Conservation (phyloP, 2,113 vertebrate species). For the Sylvietta virens region DNA sequence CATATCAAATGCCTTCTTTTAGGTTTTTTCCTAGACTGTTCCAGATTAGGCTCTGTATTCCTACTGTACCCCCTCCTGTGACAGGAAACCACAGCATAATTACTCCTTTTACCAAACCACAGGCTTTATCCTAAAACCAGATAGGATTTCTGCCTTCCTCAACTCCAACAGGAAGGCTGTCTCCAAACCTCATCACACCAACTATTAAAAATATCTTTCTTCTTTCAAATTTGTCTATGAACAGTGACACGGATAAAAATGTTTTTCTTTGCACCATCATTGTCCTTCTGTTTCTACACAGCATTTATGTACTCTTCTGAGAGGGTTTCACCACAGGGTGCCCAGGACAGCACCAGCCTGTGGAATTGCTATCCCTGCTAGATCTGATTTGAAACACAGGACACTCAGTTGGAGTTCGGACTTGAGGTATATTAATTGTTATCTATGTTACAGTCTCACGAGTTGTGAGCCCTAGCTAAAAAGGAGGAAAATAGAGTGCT, state of each 20-base stretch:
- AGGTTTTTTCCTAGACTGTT: background rate
- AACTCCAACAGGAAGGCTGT: background rate
- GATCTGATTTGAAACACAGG: too few species aligned
- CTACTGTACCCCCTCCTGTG: background rate
- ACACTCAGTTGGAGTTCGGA: too few species aligned
- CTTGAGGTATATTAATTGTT: too few species aligned
- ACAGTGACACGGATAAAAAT: background rate
- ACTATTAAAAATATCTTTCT: background rate
- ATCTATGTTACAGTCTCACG: too few species aligned
- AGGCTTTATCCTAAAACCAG: background rate
- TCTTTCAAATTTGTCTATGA: background rate
- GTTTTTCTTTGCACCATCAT: background rate
- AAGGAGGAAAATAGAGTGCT: too few species aligned
- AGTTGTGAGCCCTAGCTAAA: too few species aligned
- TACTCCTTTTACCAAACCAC: background rate
- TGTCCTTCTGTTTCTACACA: background rate
- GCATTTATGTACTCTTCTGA: background rate
- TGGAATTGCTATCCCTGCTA: too few species aligned
- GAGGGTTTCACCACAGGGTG: background rate
- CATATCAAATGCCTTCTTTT: background rate
- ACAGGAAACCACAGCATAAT: background rate
- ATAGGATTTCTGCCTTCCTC: background rate
- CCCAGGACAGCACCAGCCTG: background rate
- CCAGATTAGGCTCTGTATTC: background rate
- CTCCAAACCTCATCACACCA: background rate